These are phyloP conservation scores for Heliconius hewitsoni DNA, from an alignment of 1,140 invertebrate genomes.

Conservation along the genomic window DNA sequence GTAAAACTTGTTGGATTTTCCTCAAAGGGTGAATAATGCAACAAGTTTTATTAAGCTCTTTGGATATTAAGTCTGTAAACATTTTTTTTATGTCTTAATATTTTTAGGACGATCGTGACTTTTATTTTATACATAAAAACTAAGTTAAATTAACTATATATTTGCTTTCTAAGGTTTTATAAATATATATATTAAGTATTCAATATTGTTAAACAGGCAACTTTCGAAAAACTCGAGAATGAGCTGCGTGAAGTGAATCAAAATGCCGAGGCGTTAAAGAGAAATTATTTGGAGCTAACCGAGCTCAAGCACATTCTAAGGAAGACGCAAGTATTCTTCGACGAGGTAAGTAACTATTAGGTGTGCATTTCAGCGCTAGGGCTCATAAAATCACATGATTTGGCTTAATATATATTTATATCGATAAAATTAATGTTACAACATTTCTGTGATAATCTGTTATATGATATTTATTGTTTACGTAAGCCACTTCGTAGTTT, in stretches of 20 bases:
- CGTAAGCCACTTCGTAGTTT: conserved; percentile 43
- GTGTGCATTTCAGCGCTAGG: background rate
- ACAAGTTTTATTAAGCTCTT: too few relatives aligned
- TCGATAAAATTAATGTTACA: conserved; percentile 29
- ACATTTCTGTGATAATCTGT: conserved; percentile 39
- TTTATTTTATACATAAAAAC: too few relatives aligned
- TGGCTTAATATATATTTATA: conserved; percentile 28
- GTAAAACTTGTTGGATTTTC: too few relatives aligned
- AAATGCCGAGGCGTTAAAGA: conserved; percentile 97
- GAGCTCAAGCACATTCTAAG: conserved; percentile 97
- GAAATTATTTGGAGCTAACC: conserved; percentile 97
- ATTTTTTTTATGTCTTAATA: too few relatives aligned
- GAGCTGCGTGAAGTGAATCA: conserved; percentile 98
- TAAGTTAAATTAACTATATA: too few relatives aligned
- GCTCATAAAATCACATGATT: conserved; percentile 44
- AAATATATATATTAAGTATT: background rate
- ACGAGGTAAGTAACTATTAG: conserved; percentile 91
- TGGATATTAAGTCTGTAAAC: too few relatives aligned
- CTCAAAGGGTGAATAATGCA: too few relatives aligned
- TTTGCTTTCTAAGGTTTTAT: background rate
- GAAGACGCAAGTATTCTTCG: conserved; percentile 98
- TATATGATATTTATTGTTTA: conserved; percentile 42
- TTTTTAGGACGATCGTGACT: too few relatives aligned
- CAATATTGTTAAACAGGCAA: conserved; percentile 84
- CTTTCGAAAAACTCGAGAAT: conserved; percentile 97